Conservation (phyloP, 2,888 invertebrate genomes). For the Elmis aenea region DNA sequence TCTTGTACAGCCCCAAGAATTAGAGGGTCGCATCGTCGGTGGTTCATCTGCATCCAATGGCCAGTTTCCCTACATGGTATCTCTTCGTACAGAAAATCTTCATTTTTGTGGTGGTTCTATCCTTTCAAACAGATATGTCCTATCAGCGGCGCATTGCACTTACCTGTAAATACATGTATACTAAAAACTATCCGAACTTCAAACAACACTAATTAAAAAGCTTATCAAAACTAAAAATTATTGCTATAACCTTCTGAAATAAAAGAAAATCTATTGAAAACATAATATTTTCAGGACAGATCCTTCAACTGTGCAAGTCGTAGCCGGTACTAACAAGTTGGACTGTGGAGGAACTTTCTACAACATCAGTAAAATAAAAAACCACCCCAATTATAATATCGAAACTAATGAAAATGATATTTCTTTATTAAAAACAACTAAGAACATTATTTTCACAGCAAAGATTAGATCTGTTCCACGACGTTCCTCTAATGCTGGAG, state of each 20-base stretch:
- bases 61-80: conserved; percentile 2
- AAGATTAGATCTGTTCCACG: conserved; percentile 54
- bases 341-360: conserved; percentile 46
- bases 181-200: too few species aligned
- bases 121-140: neutral
- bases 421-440: conserved; percentile 57
- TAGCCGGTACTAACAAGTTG: conserved; percentile 54
- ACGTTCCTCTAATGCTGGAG: conserved; percentile 51
- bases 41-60: conserved; percentile 3
- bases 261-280: too few species aligned
- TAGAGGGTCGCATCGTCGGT: conserved; percentile 3
- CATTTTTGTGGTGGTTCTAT: conserved; percentile 7
- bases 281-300: conserved; percentile 8
- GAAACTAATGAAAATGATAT: conserved; percentile 58
- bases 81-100: neutral
- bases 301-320: conserved; percentile 32
- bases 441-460: conserved; percentile 50
- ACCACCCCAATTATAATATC: conserved; percentile 47
- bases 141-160: conserved; percentile 5
- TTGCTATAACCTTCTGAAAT: too few species aligned
- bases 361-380: conserved; percentile 46
- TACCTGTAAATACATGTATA: too few species aligned
- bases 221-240: too few species aligned
- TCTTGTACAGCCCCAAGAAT: too few species aligned
- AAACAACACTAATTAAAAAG: too few species aligned